These are phyloP conservation scores for Danionella dracula DNA, from an alignment of 2,797 vertebrate species.

Conservation along the genomic window DNA sequence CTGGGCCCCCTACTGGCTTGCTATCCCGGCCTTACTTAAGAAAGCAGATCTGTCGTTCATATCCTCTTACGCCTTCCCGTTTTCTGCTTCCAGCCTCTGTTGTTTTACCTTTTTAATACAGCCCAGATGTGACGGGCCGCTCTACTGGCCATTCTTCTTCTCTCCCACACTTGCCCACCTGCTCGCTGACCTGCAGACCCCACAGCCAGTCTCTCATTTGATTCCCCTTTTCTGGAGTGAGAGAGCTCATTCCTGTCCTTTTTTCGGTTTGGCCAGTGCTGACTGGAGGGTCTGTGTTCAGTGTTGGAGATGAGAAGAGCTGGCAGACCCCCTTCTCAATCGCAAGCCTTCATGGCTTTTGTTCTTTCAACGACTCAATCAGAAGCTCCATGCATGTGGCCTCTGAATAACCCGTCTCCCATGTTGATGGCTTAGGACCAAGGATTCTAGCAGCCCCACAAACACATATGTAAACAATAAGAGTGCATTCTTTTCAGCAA, in stretches of 20 bases:
- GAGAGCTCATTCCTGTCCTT: constrained; percentile 57
- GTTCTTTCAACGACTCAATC: constrained; percentile 53
- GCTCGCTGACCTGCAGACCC: constrained; percentile 69
- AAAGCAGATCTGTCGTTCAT: constrained; percentile 72
- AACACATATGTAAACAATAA: background rate
- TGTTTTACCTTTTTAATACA: constrained; percentile 84
- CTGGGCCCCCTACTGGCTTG: constrained; percentile 73
- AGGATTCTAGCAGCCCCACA: constrained; percentile 17
- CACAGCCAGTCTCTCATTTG: constrained; percentile 60
- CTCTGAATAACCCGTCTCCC: constrained; percentile 49
- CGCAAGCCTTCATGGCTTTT: constrained; percentile 48
- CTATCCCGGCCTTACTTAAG: constrained; percentile 77
- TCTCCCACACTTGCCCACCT: constrained; percentile 72
- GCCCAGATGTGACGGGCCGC: constrained; percentile 69
- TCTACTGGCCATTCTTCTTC: constrained; percentile 58
- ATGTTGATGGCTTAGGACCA: constrained; percentile 50
- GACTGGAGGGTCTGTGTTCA: constrained; percentile 59
- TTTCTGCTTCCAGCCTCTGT: constrained; percentile 70
- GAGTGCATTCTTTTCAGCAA: background rate
- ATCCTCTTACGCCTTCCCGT: constrained; percentile 62
- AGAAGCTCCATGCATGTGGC: constrained; percentile 49
- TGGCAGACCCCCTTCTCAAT: constrained; percentile 49
- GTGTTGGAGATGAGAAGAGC: constrained; percentile 47
- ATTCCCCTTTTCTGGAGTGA: constrained; percentile 65
- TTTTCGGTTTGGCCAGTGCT: constrained; percentile 32